Evolutionary conservation across 2,888 invertebrate genomes (phyloP), one percentile per base, ranked within the genome.

Genomic region (Pristionchus japonicus): DNA sequence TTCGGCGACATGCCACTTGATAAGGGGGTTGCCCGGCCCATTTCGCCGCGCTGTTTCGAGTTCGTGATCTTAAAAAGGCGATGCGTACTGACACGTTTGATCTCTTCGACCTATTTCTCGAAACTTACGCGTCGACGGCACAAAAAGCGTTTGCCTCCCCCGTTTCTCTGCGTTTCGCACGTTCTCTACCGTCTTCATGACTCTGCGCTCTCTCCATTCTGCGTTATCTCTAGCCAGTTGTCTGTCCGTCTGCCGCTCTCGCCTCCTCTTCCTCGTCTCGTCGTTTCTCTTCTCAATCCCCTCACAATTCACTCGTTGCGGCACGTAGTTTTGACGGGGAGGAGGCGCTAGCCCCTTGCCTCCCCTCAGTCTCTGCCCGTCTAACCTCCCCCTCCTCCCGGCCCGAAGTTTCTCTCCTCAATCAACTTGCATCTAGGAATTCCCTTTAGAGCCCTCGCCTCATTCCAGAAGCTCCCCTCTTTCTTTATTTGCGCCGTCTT

Each of bases 311-410:
- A 34, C 20, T n/a, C 52, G 27, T 6, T 9, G 0, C 34, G 82
- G 52, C 82, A 83, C 82, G 82, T 83, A 77, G 77, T 77, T 77
- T 77, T 77, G 77, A 43, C 77, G 40, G 47, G 15, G 47, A 43
- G 77, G 23, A 43, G 77, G 43, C 23, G 77, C 31, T 34, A 47
- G 77, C 43, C 77, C 43, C 43, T 23, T n/a, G 23, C 74, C 34
- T 6, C 23, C 43, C 77, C 77, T 70, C n/a, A 70, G 70, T 70
- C n/a, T 34, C 70, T 37, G 37, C 20, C 13, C 27, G 9, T 52
- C 43, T 43, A 43, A 9, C 43, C 43, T 43, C 57, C n/a, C 57
- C n/a, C 57, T 57, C 57, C 57, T 57, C 57, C 57, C n/a, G 23
- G 11, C 57, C 57, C n/a, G n/a, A n/a, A 57, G 23, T 57, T 57